These are phyloP conservation scores for Pachyrhynchus sulphureomaculatus DNA, from an alignment of 1,140 invertebrate species.

Conservation along the genomic window DNA sequence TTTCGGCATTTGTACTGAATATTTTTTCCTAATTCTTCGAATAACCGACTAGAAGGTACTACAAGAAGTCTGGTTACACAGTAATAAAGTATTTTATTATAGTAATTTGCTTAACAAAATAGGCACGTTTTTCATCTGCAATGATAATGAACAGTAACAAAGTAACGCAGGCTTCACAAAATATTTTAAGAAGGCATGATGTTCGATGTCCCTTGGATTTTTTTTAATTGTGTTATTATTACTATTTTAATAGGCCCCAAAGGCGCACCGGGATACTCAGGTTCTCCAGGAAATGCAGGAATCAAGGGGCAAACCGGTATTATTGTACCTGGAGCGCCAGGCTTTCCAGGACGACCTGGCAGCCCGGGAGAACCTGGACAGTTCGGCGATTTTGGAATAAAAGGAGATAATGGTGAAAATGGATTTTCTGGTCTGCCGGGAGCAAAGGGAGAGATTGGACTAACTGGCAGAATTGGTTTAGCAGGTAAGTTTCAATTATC, in stretches of 20 bases:
- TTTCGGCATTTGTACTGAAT: too few species aligned
- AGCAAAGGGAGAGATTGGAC: constrained; percentile 50
- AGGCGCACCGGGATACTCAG: constrained; percentile 63
- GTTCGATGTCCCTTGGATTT: background rate
- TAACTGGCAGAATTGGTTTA: constrained; percentile 60
- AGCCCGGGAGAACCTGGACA: constrained; percentile 60
- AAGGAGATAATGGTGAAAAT: constrained; percentile 61
- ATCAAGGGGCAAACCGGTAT: constrained; percentile 52
- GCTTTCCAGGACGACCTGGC: constrained; percentile 54
- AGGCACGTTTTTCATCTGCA: too few species aligned
- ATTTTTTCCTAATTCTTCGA: too few species aligned
- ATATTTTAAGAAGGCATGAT: background rate
- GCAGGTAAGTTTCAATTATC: constrained; percentile 49
- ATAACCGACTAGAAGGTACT: too few species aligned
- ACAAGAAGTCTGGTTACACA: too few species aligned
- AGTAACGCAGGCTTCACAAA: too few species aligned
- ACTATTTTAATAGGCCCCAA: constrained; percentile 54
- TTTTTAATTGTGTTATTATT: too few species aligned
- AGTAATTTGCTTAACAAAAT: too few species aligned
- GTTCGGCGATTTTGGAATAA: constrained; percentile 62
- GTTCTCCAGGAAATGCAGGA: constrained; percentile 67
- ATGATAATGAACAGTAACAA: too few species aligned
- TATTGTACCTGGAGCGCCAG: constrained; percentile 55
- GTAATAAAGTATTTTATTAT: too few species aligned
- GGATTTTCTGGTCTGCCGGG: constrained; percentile 56